Evolutionary conservation across 1,140 invertebrate genomes (phyloP), one percentile per base, ranked within the genome.

Genomic region (Bombus confusus): DNA sequence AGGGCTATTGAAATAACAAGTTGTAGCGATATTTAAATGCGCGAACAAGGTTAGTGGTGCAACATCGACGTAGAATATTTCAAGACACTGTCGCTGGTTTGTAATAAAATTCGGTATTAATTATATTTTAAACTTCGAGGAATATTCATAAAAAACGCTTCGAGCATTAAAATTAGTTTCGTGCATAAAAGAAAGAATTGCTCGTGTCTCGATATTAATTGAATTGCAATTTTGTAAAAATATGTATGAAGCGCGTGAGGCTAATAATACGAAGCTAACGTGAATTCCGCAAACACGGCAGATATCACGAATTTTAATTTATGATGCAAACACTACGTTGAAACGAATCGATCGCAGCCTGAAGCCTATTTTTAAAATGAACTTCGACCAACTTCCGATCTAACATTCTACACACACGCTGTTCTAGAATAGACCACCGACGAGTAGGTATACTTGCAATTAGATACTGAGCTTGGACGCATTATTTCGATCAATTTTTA

Each of bases 301-400:
- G 47, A 28, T 22, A 28, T 31, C 25, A 43, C 47, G 37, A 76
- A 83, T 64, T 52, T 47, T 12, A 73, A 62, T 28, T 72, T 28
- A 1, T 5, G 10, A 37, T 13, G 25, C 34, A 18, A 59, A 43
- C 39, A 43, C 39, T 18, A 52, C 43, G 28, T 66, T 52, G 66
- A 25, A 62, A 25, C 28, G 69, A 47, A 64, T 47, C 52, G 25
- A 39, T 1, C n/a, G 74, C 15, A 12, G n/a, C 18, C 13, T 2
- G 37, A 52, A 71, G n/a, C 3, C 47, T 9, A 6, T 41, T 66
- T 79, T 59, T 15, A 37, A 62, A 78, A 18, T 83, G 59, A 28
- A 71, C 47, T 43, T 68, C n/a, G 10, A 15, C n/a, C 25, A 84
- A 79, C 39, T 79, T 79, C 13, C 66, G 3, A 62, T 22, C 34